phyloP scores from a whole-genome alignment of 2,888 invertebrate species.

The Zelleria hepariella region DNA sequence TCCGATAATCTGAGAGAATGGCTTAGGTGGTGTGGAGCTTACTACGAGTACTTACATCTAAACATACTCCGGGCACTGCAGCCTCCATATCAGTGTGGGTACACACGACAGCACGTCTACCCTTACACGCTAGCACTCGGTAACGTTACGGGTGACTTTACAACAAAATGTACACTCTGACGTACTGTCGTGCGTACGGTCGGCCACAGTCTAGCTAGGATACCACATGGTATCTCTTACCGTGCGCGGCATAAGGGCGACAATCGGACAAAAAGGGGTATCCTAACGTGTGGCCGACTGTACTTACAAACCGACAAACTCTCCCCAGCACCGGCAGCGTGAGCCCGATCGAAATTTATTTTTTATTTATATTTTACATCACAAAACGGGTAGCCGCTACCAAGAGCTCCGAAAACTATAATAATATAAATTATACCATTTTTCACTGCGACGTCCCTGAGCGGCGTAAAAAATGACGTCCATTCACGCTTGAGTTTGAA shows the following conservation, averaged over 20 bases:
- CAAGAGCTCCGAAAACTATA: conserved; percentile 24
- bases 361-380: conserved; percentile 65
- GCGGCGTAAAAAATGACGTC: conserved; percentile 69
- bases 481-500: conserved; percentile 66
- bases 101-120: too few relatives aligned
- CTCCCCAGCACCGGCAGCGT: neutral
- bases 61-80: too few relatives aligned
- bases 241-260: neutral
- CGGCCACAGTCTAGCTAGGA: too few relatives aligned
- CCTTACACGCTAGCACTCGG: too few relatives aligned
- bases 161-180: too few relatives aligned
- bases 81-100: too few relatives aligned
- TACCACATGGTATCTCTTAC: too few relatives aligned
- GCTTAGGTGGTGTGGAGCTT: too few relatives aligned
- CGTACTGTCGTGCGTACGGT: too few relatives aligned
- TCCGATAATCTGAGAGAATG: too few relatives aligned
- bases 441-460: conserved; percentile 69
- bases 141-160: too few relatives aligned
- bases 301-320: neutral
- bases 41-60: too few relatives aligned
- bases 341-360: conserved; percentile 47
- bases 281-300: neutral
- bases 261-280: neutral
- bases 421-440: conserved; percentile 72
- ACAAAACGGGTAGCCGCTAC: conserved; percentile 71